Base-by-base conservation (phyloP, 2,113 vertebrate species). In the Burhinus bistriatus region DNA sequence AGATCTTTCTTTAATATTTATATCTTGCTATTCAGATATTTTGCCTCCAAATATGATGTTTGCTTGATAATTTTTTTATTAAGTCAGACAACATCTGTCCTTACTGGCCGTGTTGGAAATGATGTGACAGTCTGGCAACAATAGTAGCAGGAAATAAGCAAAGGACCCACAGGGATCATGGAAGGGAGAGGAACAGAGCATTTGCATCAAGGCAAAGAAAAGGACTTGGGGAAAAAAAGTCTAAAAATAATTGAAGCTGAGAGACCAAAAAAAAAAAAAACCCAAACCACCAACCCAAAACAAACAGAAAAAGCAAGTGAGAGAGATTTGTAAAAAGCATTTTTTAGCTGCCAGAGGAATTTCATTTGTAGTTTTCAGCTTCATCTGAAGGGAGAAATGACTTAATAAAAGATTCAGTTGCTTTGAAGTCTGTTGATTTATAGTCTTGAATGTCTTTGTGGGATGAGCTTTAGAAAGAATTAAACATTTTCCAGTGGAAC, bases 51-150 rank as follows among this genome's bases (percentile, higher is more conserved):
- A 54, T 93, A 69, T 49, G 30, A 65, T 61, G 9, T 87, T 85
- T 80, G 21, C 64, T 49, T 83, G 54, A 44, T 87, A 57, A 2
- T 88, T 86, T 80, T 84, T 93, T 76, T 58, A 66, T 61, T 65
- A 85, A 81, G 27, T 86, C 72, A 84, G 86, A 78, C 66, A 94
- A 84, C 52, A 93, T 87, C 79, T 90, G 69, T 88, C 88, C 52
- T 89, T 86, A 70, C 47, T 83, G 62, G 42, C 75, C 78, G 8
- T 36, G 9, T 47, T 87, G 79, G 38, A 90, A 90, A 75, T 88
- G 12, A 62, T 94, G 12, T 89, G 76, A 62, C 38, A 81, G 15
- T 83, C 54, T 95, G 80, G 34, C 68, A 92, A 66, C 19, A 75
- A 29, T 16, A 70, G 76, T 70, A 78, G 27, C 42, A 76, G 47